A percentile compares a stretch with the other conserved stretches of the same genome.
Evolutionary conservation across 92 coral and sea anemone genomes (phyloP).

Genomic region (Actinernus sp.): DNA sequence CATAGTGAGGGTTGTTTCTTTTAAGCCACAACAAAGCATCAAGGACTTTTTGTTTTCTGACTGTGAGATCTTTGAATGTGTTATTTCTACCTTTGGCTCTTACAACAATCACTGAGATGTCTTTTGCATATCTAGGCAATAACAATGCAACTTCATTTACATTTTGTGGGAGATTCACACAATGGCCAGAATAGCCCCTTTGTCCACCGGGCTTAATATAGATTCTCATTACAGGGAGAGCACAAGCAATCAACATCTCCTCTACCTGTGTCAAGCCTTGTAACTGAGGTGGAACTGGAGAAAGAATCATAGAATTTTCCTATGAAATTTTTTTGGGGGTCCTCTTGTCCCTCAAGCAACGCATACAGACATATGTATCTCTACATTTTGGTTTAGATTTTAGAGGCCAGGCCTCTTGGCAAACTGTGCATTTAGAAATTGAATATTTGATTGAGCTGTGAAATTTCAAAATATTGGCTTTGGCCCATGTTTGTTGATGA

Average conservation of each 20-base stretch:
- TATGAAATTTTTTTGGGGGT: slow-evolving; percentile 41
- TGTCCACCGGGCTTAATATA: slow-evolving; percentile 67
- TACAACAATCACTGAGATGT: slow-evolving; percentile 52
- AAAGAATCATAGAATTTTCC: slow-evolving; percentile 61
- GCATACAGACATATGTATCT: slow-evolving; percentile 51
- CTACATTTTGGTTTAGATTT: too few species aligned
- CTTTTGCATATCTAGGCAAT: slow-evolving; percentile 56
- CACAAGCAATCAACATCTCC: slow-evolving; percentile 57
- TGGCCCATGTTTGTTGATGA: slow-evolving; percentile 74
- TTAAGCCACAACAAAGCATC: slow-evolving; percentile 59
- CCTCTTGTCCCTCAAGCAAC: slow-evolving; percentile 43
- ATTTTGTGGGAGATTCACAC: slow-evolving; percentile 60
- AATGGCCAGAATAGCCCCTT: slow-evolving; percentile 65
- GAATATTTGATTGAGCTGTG: too few species aligned
- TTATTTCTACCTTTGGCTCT: slow-evolving; percentile 49
- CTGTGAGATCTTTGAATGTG: slow-evolving; percentile 65
- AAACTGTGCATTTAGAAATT: too few species aligned
- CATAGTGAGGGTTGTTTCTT: slow-evolving; percentile 51
- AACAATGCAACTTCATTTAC: too few species aligned
- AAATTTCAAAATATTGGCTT: too few species aligned
- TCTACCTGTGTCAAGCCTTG: slow-evolving; percentile 34
- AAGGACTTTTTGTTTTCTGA: slow-evolving; percentile 52
- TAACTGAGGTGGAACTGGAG: slow-evolving; percentile 53
- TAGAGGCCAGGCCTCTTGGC: too few species aligned
- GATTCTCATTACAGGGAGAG: slow-evolving; percentile 56